Base-by-base conservation (phyloP, 1,140 invertebrate species). In the Solenopsis fugax region DNA sequence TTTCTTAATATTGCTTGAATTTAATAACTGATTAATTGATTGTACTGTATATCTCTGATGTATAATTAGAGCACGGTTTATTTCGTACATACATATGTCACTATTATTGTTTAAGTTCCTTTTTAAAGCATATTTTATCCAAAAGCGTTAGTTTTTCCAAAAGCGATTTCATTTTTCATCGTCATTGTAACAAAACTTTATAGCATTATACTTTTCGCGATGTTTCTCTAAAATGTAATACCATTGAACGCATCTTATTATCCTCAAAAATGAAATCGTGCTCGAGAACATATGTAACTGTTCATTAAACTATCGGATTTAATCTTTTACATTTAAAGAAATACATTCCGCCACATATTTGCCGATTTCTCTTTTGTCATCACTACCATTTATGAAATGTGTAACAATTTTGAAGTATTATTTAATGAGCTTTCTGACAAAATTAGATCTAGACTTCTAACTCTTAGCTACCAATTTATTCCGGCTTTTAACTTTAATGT, bases 381-480 rank as follows among this genome's bases (percentile, higher is more conserved):
- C 87, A 90, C 71, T 86, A 77, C 58, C 62, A 90, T 16, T 62
- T 82, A 76, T 75, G 62, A 90, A 90, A 64, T 90, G 87, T 88
- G 81, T 91, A 91, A 90, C 89, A 91, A 90, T 91, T 88, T 88
- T 91, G 77, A 91, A 73, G 81, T 90, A 91, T 88, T 72, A 69
- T 52, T 48, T 72, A 62, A 88, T 69, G 80, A 85, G 50, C 54
- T 18, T 81, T 86, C n/a, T n/a, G n/a, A 73, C 65, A 76, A 76
- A 76, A 77, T 16, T 16, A 58, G 56, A 21, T 56, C 3, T 69
- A 56, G 52, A 81, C 2, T 9, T 54, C 18, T 41, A 80, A 67
- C 13, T 37, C n/a, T 29, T 77, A 65, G 18, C 62, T 80, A 69
- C 0, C 13, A 54, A 13, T 24, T 54, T 65, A 78, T 48, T 69